Conservation (phyloP, 2,113 vertebrate genomes). For the Urocitellus parryii region DNA sequence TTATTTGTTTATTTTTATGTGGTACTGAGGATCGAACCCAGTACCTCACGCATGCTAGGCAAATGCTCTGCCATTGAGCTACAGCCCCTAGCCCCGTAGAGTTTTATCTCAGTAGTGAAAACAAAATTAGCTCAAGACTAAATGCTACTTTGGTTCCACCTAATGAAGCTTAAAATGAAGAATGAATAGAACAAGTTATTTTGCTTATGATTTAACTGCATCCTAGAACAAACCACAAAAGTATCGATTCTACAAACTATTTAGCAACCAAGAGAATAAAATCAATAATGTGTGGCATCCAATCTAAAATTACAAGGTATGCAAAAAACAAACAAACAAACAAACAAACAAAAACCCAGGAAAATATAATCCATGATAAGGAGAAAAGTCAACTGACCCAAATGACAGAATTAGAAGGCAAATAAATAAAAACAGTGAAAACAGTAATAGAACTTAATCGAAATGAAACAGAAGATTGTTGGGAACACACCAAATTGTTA, state of each 20-base stretch:
- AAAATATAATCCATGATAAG: background rate
- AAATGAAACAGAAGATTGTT: background rate
- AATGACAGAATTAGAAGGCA: background rate
- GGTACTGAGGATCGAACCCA: too few relatives aligned
- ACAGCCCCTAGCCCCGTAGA: background rate
- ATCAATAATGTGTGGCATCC: constrained; percentile 12
- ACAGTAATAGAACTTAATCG: background rate
- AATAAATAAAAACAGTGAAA: background rate
- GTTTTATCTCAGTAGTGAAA: background rate
- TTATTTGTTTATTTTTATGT: too few relatives aligned
- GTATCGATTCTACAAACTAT: background rate
- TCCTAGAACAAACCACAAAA: background rate
- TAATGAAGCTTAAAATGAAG: constrained; percentile 23
- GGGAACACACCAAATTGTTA: background rate
- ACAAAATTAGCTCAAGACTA: constrained; percentile 18
- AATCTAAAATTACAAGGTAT: background rate
- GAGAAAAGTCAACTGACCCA: background rate
- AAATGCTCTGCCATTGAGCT: too few relatives aligned
- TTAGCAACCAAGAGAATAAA: constrained; percentile 41
- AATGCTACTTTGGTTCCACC: background rate
- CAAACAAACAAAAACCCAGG: background rate
- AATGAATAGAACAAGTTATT: background rate
- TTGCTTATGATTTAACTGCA: background rate
- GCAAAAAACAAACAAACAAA: background rate
- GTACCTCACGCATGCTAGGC: too few relatives aligned